These are phyloP conservation scores for Drosophila tripunctata DNA, from an alignment of 2,888 invertebrate species.

Conservation along the genomic window DNA sequence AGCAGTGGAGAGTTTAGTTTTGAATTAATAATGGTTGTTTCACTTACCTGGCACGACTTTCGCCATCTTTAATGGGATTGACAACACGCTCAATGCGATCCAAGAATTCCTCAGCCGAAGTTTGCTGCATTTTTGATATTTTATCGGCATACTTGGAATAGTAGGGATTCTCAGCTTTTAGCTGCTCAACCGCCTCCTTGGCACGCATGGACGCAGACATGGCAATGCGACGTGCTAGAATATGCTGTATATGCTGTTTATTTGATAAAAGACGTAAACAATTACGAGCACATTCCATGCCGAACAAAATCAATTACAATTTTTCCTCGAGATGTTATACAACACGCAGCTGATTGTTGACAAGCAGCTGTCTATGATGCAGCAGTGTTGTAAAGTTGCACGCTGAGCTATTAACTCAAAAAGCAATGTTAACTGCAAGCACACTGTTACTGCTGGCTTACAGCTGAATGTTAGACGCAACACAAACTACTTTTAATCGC, in stretches of 20 bases:
- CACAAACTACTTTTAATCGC: no score
- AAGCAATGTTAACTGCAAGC: no score
- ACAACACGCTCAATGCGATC: conserved; percentile 86
- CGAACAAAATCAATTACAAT: conserved; percentile 17
- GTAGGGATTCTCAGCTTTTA: conserved; percentile 89
- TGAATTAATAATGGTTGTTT: neutral
- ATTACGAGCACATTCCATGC: conserved; percentile 64
- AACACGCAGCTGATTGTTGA: conserved; percentile 40
- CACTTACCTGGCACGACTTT: conserved; percentile 76
- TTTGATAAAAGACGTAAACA: conserved; percentile 43
- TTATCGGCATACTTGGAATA: conserved; percentile 92
- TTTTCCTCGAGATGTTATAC: conserved; percentile 55
- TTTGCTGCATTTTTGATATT: conserved; percentile 89
- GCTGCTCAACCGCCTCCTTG: conserved; percentile 85
- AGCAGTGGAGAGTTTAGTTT: neutral
- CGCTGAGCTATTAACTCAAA: no score
- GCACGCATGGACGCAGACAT: conserved; percentile 84
- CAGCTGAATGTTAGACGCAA: no score
- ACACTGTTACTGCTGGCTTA: no score
- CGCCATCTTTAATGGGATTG: conserved; percentile 79
- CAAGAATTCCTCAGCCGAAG: conserved; percentile 90
- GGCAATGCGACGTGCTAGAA: conserved; percentile 69
- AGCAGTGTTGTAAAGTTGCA: conserved; percentile 14
- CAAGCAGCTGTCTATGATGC: conserved; percentile 21
- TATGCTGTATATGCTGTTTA: conserved; percentile 27